Evolutionary conservation across 1,140 invertebrate genomes (phyloP), one percentile per base, ranked within the genome.

Genomic region (Argopecten irradians): DNA sequence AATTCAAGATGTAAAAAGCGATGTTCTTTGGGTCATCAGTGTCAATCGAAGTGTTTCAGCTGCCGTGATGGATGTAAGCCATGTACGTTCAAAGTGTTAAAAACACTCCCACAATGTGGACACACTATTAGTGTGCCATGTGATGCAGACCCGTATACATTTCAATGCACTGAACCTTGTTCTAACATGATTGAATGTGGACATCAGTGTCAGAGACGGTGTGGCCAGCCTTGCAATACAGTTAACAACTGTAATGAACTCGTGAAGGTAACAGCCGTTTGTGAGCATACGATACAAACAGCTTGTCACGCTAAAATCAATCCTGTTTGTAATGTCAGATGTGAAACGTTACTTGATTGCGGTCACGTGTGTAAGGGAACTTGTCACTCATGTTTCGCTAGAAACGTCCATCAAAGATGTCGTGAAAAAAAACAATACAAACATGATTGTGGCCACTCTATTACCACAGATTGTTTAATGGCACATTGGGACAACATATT

Each of bases 391-490:
- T 97, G 97, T 92, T 93, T 90, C 13, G 96, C 96, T 92, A 96
- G 97, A n/a, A 95, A 97, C 16, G 94, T 97, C 84, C 97, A 97
- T 94, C 22, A 88, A 19, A 83, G 90, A 34, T 95, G 95, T 91
- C n/a, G 33, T 0, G 34, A 92, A 83, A 89, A 88, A 39, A 95
- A 93, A 36, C 87, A 91, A 33, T 83, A 90, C 55, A 89, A 88
- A 32, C 89, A 94, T 13, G 86, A 95, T 46, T 95, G 95, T 90
- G 93, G 93, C 0, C 94, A 95, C 87, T 85, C 88, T 34, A 95
- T 94, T 83, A 86, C 89, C 39, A 86, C 86, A n/a, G 87, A 34
- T 16, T 14, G 41, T 87, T 88, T 88, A 16, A 34, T 16, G 46
- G n/a, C 71, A 87, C 33, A 86, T 22, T 35, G 34, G 84, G 32